Evolutionary conservation across 2,797 vertebrate genomes (phyloP).

Genomic region (Leucoraja ocellata): DNA sequence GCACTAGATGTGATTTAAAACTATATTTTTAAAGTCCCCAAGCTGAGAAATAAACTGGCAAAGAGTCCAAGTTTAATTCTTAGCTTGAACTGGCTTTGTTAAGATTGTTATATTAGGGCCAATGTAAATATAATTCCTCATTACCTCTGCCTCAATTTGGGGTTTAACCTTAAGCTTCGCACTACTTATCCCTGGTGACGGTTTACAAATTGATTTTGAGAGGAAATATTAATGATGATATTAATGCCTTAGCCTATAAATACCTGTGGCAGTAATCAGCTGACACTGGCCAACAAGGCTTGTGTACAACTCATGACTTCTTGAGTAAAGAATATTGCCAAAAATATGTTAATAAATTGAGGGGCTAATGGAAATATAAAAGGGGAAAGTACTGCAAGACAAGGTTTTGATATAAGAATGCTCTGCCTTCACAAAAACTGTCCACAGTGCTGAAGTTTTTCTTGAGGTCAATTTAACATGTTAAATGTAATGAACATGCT

Average conservation of each 20-base stretch:
- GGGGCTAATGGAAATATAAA: not conserved
- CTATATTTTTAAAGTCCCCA: not conserved
- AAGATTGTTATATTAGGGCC: not conserved
- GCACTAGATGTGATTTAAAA: not conserved
- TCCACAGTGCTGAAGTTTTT: not conserved
- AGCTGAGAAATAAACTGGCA: not conserved
- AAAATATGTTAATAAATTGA: not conserved
- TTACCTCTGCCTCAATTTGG: not conserved
- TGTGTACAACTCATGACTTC: not conserved
- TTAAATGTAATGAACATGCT: slow-evolving; percentile 17
- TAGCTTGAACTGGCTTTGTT: not conserved
- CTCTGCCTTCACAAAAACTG: not conserved
- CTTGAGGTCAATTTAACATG: not conserved
- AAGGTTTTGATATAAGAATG: not conserved
- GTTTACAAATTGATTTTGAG: not conserved
- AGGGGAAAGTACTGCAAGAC: not conserved
- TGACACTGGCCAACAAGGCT: not conserved
- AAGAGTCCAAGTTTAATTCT: not conserved
- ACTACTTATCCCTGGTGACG: not conserved
- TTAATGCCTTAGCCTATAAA: not conserved
- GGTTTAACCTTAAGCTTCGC: not conserved
- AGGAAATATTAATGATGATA: not conserved
- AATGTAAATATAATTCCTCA: not conserved
- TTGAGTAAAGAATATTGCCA: not conserved
- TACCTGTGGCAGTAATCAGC: not conserved